Evolutionary conservation across 1,140 invertebrate genomes (phyloP).

Genomic region (Apis dorsata): DNA sequence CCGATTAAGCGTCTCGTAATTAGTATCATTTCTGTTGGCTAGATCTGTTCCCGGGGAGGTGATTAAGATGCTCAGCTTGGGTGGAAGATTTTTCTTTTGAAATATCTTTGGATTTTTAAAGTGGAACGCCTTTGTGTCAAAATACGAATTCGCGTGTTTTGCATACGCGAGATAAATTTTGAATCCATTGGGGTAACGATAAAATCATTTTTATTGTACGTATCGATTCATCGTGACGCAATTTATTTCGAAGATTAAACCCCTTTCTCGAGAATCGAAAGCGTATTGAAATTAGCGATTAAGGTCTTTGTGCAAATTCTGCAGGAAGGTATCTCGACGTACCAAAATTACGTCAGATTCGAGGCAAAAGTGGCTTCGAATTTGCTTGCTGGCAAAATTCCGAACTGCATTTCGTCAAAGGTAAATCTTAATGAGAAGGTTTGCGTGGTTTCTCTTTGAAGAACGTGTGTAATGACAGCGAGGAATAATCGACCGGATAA

Average conservation of each 20-base stretch:
- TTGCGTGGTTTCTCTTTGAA: neutral
- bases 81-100: neutral
- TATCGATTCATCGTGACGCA: too few species aligned
- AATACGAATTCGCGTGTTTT: too few species aligned
- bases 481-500: neutral
- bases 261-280: too few species aligned
- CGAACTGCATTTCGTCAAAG: neutral
- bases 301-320: too few species aligned
- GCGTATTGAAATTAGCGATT: too few species aligned
- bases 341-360: neutral
- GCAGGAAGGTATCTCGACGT: too few species aligned
- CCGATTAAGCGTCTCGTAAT: constrained; percentile 65
- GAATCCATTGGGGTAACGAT: too few species aligned
- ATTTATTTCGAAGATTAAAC: too few species aligned
- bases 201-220: too few species aligned
- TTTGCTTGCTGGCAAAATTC: neutral
- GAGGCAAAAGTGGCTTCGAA: neutral
- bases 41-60: neutral
- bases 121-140: too few species aligned
- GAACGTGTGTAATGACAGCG: neutral
- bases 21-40: constrained; percentile 40
- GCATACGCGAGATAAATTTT: too few species aligned
- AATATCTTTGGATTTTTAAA: too few species aligned
- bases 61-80: neutral
- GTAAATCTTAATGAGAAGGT: neutral